Percentiles rank a stretch among this genome's conserved stretches.
Evolutionary conservation across 1,140 invertebrate genomes (phyloP).

Genomic region (Mamestra configurata): DNA sequence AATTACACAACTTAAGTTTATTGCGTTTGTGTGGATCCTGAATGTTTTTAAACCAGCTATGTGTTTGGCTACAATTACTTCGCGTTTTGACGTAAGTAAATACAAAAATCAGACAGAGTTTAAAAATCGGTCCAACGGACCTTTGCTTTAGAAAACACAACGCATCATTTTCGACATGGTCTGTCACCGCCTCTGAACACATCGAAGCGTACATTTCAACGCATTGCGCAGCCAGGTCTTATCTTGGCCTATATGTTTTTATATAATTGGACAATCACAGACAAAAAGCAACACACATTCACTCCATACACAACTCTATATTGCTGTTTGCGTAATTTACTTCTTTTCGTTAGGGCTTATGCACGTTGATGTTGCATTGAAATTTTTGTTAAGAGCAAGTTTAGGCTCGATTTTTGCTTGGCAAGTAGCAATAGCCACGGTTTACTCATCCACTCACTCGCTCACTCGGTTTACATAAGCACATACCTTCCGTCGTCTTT

Average conservation of each 20-base stretch:
- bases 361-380: not conserved
- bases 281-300: conserved; percentile 24
- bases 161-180: too few species aligned
- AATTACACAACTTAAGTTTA: too few species aligned
- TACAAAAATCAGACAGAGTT: too few species aligned
- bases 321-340: not conserved
- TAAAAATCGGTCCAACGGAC: too few species aligned
- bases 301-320: conserved; percentile 2
- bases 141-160: too few species aligned
- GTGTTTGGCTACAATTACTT: too few species aligned
- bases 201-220: not conserved
- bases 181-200: not conserved
- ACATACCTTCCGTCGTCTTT: conserved; percentile 38
- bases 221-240: not conserved
- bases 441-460: conserved; percentile 3
- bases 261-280: not conserved
- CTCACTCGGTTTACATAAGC: conserved; percentile 19
- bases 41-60: too few species aligned
- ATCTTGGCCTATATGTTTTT: too few species aligned
- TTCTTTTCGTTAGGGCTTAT: not conserved
- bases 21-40: too few species aligned
- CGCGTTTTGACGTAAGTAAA: too few species aligned
- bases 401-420: conserved; percentile 6
- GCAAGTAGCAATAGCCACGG: not conserved
- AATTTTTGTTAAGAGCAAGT: not conserved